A percentile compares a stretch with the other conserved stretches of the same genome.
Evolutionary conservation across 2,113 vertebrate genomes (phyloP).

Genomic region (Agelaius tricolor): DNA sequence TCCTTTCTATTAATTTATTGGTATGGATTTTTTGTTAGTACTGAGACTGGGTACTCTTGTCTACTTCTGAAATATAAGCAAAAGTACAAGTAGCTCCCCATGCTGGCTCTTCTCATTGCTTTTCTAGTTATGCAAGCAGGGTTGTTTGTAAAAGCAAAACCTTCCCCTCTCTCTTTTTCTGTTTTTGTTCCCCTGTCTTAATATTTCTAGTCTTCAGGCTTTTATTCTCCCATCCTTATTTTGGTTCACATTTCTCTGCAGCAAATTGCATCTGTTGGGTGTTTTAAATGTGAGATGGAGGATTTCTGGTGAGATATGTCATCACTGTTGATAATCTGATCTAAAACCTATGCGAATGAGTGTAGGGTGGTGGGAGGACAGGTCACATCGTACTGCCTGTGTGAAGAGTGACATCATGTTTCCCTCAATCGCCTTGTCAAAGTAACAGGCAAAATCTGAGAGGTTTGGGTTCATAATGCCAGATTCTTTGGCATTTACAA

Average conservation of each 20-base stretch:
- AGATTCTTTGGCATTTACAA: neutral
- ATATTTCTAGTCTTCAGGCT: neutral
- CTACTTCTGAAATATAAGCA: neutral
- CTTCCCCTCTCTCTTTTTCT: neutral
- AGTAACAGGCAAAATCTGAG: neutral
- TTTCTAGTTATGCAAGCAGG: neutral
- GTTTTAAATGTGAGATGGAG: neutral
- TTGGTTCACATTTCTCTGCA: neutral
- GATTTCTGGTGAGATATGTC: neutral
- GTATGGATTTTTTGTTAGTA: neutral
- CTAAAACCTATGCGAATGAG: fast-evolving
- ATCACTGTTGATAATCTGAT: neutral
- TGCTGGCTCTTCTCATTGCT: neutral
- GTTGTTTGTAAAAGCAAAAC: neutral
- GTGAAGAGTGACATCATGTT: neutral
- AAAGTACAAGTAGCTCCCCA: neutral
- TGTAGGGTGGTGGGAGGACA: neutral
- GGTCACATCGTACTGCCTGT: neutral
- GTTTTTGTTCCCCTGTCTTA: neutral
- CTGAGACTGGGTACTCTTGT: neutral
- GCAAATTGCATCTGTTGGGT: neutral
- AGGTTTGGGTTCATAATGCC: neutral
- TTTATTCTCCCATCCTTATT: neutral
- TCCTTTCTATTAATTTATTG: neutral
- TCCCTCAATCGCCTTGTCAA: neutral